phyloP scores from a whole-genome alignment of 2,888 invertebrate genomes.

The Chalcis sispes region DNA sequence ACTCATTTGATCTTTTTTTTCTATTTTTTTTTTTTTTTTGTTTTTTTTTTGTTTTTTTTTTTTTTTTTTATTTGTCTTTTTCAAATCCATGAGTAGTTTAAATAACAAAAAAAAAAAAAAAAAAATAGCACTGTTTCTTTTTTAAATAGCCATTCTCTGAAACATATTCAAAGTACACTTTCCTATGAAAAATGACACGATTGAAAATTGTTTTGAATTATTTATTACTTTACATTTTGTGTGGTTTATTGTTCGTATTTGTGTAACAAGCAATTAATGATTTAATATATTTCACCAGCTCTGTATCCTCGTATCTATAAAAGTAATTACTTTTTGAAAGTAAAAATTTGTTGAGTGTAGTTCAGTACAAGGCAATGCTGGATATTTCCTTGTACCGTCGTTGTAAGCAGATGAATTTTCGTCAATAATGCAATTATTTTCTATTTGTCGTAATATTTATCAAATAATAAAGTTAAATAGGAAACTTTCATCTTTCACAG shows the following conservation, averaged over 20 bases:
- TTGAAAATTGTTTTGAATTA: slow-evolving; percentile 6
- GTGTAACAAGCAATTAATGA: slow-evolving; percentile 16
- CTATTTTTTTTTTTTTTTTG: not conserved
- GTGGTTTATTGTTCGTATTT: not conserved
- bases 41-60: too few species aligned
- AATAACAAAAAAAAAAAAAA: slow-evolving; percentile 16
- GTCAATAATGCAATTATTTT: slow-evolving; percentile 38
- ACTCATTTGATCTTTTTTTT: too few species aligned
- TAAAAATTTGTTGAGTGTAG: not conserved
- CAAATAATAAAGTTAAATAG: slow-evolving; percentile 3
- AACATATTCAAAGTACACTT: slow-evolving; percentile 12
- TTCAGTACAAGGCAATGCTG: slow-evolving; percentile 22
- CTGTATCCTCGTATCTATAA: slow-evolving; percentile 15
- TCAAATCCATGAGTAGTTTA: slow-evolving; percentile 16
- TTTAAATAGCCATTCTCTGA: slow-evolving; percentile 25
- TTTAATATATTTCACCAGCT: slow-evolving; percentile 8
- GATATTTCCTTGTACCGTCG: slow-evolving; percentile 19
- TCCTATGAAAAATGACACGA: slow-evolving; percentile 37
- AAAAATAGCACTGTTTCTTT: slow-evolving; percentile 26
- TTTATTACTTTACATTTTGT: slow-evolving; percentile 16
- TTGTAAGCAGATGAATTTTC: slow-evolving; percentile 8
- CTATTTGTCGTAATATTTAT: slow-evolving; percentile 13
- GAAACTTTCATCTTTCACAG: slow-evolving; percentile 35
- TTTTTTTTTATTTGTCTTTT: slow-evolving; percentile 1
- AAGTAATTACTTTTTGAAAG: slow-evolving; percentile 9